These are phyloP conservation scores for Synanthedon andrenaeformis DNA, from an alignment of 2,888 invertebrate genomes.

Conservation along the genomic window DNA sequence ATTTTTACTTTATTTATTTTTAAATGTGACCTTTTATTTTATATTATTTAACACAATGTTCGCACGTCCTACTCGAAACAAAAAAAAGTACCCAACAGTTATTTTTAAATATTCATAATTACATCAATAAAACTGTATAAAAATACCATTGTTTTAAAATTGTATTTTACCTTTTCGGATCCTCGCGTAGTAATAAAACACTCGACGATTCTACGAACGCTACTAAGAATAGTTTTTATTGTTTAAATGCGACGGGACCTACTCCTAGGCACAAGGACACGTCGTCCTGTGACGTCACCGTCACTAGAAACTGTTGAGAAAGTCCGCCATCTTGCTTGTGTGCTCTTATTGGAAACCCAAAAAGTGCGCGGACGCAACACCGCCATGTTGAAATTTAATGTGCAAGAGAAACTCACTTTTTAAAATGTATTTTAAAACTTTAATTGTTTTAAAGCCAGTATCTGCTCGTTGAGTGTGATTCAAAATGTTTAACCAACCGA, in stretches of 20 bases:
- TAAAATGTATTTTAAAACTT: too few relatives aligned
- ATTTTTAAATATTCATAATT: too few relatives aligned
- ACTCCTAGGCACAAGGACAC: slow-evolving; percentile 56
- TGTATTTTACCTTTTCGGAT: not conserved
- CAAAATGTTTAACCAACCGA: too few relatives aligned
- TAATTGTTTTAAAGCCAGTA: too few relatives aligned
- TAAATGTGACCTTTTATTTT: not conserved
- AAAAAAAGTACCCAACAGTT: too few relatives aligned
- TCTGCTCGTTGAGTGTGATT: too few relatives aligned
- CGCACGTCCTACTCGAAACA: too few relatives aligned
- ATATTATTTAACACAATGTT: not conserved
- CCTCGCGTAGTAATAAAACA: slow-evolving; percentile 8
- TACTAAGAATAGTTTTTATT: too few relatives aligned
- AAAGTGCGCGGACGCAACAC: slow-evolving; percentile 47
- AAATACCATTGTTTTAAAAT: too few relatives aligned
- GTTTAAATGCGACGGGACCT: slow-evolving; percentile 25
- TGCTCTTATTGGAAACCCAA: slow-evolving; percentile 64
- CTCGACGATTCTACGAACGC: slow-evolving; percentile 2
- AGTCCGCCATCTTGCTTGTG: slow-evolving; percentile 64
- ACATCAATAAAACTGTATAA: too few relatives aligned
- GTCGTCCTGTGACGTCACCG: slow-evolving; percentile 64
- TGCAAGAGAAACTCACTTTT: too few relatives aligned
- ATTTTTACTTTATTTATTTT: slow-evolving; percentile 3
- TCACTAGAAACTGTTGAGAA: slow-evolving; percentile 63
- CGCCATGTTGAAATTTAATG: slow-evolving; percentile 11